Evolutionary conservation across 2,113 vertebrate genomes (phyloP).

Genomic region (Psammodynastes pulverulentus): DNA sequence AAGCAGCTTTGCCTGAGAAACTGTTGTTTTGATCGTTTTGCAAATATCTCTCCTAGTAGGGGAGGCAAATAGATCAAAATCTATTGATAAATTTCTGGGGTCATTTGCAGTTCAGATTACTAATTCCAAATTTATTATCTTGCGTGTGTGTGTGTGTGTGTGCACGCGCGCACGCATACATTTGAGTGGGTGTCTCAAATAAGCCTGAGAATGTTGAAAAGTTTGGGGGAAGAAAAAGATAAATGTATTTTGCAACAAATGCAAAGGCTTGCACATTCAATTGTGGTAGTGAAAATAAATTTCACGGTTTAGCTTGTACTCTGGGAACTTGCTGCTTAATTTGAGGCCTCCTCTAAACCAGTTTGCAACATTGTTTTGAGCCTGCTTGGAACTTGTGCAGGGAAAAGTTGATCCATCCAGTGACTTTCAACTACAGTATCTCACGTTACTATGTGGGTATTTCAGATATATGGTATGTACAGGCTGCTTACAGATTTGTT

Average conservation of each 20-base stretch:
- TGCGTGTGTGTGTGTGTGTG: background rate
- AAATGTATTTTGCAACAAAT: background rate
- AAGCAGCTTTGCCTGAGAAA: constrained; percentile 18
- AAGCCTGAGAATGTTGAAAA: background rate
- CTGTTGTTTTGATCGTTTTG: constrained; percentile 48
- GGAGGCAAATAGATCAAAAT: background rate
- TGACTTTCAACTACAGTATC: background rate
- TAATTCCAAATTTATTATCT: background rate
- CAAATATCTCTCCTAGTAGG: constrained; percentile 39
- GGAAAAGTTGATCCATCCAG: background rate
- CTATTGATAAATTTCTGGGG: background rate
- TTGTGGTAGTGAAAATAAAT: background rate
- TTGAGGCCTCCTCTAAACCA: background rate
- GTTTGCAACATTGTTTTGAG: background rate
- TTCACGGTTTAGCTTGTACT: background rate
- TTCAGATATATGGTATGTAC: constrained; percentile 2
- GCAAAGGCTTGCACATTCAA: background rate
- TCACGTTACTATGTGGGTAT: background rate
- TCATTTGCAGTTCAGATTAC: background rate
- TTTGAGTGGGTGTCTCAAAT: background rate
- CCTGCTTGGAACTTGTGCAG: background rate
- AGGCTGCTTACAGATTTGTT: constrained; percentile 35
- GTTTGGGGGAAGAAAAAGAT: background rate
- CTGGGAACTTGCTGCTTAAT: background rate
- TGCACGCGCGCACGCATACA: background rate